Evolutionary conservation across 1,140 invertebrate species (phyloP), one percentile per base, ranked within the genome.

Genomic region (Piezodorus guildinii): DNA sequence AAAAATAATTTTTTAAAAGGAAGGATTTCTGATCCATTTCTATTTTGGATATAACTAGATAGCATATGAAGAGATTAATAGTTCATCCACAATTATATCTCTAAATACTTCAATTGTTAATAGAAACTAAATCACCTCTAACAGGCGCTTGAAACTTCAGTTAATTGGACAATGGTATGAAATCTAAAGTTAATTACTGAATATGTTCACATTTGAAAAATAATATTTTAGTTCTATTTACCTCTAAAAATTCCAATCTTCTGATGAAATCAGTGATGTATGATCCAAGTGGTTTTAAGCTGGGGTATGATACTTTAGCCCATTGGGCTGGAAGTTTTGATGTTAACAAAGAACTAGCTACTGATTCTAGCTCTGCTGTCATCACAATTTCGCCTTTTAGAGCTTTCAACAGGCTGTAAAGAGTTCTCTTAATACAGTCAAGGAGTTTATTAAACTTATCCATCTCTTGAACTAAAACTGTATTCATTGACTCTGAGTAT

Each of bases 401-500:
- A 8, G 88, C 91, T 71, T 88, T 91, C 69, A 88, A 82, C 46
- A 95, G 76, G 70, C 86, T 83, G 1, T 73, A 62, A 43, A 95
- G 78, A 54, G 84, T 87, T 43, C 54, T 72, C 45, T 79, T 79
- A 0, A 91, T 83, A 72, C 82, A 81, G 19, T 72, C 70, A 16
- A 84, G 71, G 19, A 96, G 76, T 70, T 79, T 85, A 70, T 95
- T 93, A 71, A 91, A 96, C 27, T 91, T 77, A 72, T 88, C 85
- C 87, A 95, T 87, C 80, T 96, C 94, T 77, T 96, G 92, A 23
- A 92, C 79, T 16, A 96, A 77, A 17, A 96, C 91, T 0, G 91
- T 94, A 72, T 95, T 96, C 91, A 95, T 94, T 0, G 91, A 94
- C 77, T 95, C 89, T 56, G 80, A 81, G 71, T 95, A 94, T 54